Conservation (phyloP, 2,113 vertebrate species). For the Acrocephalus arundinaceus region DNA sequence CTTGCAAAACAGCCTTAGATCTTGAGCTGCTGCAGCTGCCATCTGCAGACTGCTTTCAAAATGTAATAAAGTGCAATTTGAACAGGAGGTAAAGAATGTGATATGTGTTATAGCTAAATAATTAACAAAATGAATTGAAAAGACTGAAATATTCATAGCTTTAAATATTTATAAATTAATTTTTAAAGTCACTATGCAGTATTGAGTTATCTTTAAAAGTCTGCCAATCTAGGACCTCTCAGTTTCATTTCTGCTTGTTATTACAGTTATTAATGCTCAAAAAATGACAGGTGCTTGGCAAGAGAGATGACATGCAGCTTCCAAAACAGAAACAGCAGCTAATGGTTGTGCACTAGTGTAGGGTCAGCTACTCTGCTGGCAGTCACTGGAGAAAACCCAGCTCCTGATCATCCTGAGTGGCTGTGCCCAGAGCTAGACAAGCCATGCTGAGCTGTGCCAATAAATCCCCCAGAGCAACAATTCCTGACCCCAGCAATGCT, state of each 20-base stretch:
- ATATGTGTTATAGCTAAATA: constrained; percentile 23
- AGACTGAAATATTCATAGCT: constrained; percentile 22
- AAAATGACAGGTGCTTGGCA: constrained; percentile 27
- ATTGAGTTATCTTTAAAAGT: constrained; percentile 22
- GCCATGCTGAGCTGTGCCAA: not conserved
- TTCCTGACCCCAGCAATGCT: not conserved
- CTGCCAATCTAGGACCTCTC: not conserved
- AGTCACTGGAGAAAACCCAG: not conserved
- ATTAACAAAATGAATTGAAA: constrained; percentile 47
- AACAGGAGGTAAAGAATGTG: not conserved
- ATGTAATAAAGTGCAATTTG: not conserved
- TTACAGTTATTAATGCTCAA: constrained; percentile 31
- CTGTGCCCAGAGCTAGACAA: not conserved
- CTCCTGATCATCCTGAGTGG: not conserved
- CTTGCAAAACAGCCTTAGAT: not conserved
- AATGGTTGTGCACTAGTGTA: not conserved
- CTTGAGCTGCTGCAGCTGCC: not conserved
- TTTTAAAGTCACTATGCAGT: not conserved
- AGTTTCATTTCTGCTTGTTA: constrained; percentile 26
- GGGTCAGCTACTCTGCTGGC: not conserved
- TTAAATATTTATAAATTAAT: constrained; percentile 63
- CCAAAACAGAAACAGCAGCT: not conserved
- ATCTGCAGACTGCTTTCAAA: constrained; percentile 13
- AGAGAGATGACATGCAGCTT: not conserved
- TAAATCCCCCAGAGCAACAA: not conserved